Percentiles rank a stretch among this genome's conserved stretches.
Evolutionary conservation across 2,797 vertebrate species (phyloP).

Genomic region (Melanotaenia trifasciata): DNA sequence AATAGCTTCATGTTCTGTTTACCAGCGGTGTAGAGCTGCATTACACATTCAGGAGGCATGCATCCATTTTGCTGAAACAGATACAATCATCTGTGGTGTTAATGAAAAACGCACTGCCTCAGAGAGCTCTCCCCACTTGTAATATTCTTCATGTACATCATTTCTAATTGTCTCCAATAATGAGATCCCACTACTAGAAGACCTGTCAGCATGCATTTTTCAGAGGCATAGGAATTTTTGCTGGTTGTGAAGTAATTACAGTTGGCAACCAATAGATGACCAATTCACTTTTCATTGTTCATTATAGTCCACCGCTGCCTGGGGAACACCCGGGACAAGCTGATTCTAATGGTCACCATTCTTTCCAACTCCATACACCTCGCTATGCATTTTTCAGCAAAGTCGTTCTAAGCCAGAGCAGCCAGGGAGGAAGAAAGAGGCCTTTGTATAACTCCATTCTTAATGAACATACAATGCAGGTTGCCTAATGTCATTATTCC

Average conservation of each 20-base stretch:
- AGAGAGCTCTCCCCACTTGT: conserved; percentile 73
- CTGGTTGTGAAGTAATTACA: conserved; percentile 68
- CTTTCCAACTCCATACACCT: conserved; percentile 27
- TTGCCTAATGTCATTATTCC: conserved; percentile 45
- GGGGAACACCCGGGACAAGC: conserved; percentile 28
- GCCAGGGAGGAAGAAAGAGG: conserved; percentile 4
- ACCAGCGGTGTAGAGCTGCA: conserved; percentile 59
- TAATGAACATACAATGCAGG: conserved; percentile 39
- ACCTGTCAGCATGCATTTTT: conserved; percentile 68
- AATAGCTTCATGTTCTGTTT: conserved; percentile 73
- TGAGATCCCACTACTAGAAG: conserved; percentile 70
- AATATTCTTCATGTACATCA: conserved; percentile 79
- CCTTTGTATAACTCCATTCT: conserved; percentile 17
- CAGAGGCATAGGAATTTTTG: conserved; percentile 45
- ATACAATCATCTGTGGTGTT: conserved; percentile 77
- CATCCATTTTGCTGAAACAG: conserved; percentile 76
- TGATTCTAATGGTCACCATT: conserved; percentile 40
- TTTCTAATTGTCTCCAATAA: conserved; percentile 81
- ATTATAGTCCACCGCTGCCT: conserved; percentile 55
- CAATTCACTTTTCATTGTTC: conserved; percentile 74
- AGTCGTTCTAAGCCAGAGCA: conserved; percentile 26
- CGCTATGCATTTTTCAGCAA: conserved; percentile 29
- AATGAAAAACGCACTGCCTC: conserved; percentile 78
- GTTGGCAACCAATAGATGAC: conserved; percentile 65
- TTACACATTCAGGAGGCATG: conserved; percentile 75